These are phyloP conservation scores for Agrochola lota DNA, from an alignment of 2,888 invertebrate species.

Conservation along the genomic window DNA sequence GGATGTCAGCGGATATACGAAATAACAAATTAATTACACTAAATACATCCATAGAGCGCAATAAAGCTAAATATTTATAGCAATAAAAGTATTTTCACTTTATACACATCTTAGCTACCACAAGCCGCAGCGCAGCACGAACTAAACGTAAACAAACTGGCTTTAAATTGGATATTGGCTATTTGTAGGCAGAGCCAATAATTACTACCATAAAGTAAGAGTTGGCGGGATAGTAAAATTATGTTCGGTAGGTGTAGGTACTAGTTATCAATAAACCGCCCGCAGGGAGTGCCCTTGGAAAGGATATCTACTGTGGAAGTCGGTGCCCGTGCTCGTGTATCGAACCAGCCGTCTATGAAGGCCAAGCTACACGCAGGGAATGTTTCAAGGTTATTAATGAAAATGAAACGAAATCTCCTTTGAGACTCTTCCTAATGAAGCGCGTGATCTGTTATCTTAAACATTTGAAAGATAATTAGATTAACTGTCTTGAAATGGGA, in stretches of 20 bases:
- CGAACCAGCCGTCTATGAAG: constrained; percentile 81
- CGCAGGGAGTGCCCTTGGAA: constrained; percentile 80
- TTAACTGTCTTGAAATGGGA: constrained; percentile 61
- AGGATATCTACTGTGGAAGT: constrained; percentile 76
- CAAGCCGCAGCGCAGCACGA: constrained; percentile 42
- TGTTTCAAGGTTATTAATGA: constrained; percentile 65
- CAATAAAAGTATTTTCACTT: constrained; percentile 71
- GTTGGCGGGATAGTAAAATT: constrained; percentile 64
- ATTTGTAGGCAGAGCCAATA: constrained; percentile 57
- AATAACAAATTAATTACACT: constrained; percentile 61
- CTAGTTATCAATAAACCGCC: constrained; percentile 57
- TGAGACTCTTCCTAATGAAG: constrained; percentile 10
- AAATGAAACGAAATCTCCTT: constrained; percentile 48
- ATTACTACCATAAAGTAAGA: constrained; percentile 56
- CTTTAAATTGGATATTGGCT: constrained; percentile 65
- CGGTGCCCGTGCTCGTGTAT: constrained; percentile 77
- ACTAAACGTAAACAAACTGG: constrained; percentile 66
- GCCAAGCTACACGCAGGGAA: constrained; percentile 71
- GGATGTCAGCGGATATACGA: constrained; percentile 59
- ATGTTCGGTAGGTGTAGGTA: constrained; percentile 58
- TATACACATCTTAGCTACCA: constrained; percentile 49
- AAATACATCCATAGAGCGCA: constrained; percentile 35
- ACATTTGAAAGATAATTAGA: constrained; percentile 64
- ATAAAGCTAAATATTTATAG: constrained; percentile 68
- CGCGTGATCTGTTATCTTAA: constrained; percentile 61